phyloP scores from a whole-genome alignment of 2,888 invertebrate genomes.

The Dryomyza anilis region DNA sequence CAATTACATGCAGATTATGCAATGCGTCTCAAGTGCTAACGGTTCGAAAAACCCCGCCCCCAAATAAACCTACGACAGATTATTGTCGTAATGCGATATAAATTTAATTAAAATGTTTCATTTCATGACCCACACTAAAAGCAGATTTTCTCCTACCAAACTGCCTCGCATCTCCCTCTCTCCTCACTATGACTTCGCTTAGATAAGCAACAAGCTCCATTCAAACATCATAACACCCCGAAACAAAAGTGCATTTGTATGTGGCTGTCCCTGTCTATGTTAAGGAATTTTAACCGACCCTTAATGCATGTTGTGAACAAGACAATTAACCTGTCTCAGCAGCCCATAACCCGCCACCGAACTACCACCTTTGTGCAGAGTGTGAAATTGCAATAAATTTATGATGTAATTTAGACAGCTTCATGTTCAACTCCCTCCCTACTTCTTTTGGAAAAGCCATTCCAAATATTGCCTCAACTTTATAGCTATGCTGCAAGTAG shows the following conservation, averaged over 20 bases:
- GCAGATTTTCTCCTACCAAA: no score
- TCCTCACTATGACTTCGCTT: no score
- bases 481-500: no score
- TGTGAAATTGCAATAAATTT: slow-evolving; percentile 17
- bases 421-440: no score
- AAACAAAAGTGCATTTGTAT: no score
- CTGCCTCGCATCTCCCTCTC: neutral
- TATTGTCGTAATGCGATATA: slow-evolving; percentile 39
- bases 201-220: neutral
- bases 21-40: neutral
- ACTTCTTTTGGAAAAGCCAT: no score
- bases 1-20: slow-evolving; percentile 14
- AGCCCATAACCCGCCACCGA: neutral
- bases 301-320: slow-evolving; percentile 19
- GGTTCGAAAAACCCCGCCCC: no score
- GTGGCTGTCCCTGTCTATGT: no score
- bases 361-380: neutral
- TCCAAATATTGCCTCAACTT: no score
- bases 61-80: no score
- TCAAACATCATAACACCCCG: neutral
- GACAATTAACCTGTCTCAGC: slow-evolving; percentile 3
- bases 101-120: slow-evolving; percentile 39
- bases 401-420: slow-evolving; percentile 14
- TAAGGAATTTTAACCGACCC: slow-evolving; percentile 2
- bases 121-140: slow-evolving; percentile 11